Percentiles rank a stretch among this genome's conserved stretches.
phyloP scores from a whole-genome alignment of 2,797 vertebrate genomes.

The Synaphobranchus kaupii region DNA sequence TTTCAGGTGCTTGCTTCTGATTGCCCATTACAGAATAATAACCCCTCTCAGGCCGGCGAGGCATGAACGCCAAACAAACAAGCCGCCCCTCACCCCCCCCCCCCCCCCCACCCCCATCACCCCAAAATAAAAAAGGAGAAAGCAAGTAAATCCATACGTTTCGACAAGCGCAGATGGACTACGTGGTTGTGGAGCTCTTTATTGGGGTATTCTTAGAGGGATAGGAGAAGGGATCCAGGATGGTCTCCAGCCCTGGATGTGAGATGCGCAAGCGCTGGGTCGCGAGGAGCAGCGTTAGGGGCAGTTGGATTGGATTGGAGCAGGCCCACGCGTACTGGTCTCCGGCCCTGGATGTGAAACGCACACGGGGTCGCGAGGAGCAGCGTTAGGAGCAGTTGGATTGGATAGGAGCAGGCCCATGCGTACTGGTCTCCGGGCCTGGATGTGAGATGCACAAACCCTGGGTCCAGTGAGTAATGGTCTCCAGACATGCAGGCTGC shows the following conservation, averaged over 20 bases:
- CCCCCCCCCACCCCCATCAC: constrained; percentile 41
- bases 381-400: no score
- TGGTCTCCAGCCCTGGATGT: not conserved
- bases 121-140: constrained; percentile 3
- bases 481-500: constrained; percentile 45
- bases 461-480: constrained; percentile 5
- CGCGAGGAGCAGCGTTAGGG: not conserved
- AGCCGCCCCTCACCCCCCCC: constrained; percentile 43
- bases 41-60: constrained; percentile 63
- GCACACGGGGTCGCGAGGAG: no score
- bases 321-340: constrained; percentile 11
- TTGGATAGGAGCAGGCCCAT: no score
- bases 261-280: not conserved
- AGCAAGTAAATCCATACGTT: constrained; percentile 64
- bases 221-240: not conserved
- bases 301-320: no score
- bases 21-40: constrained; percentile 79
- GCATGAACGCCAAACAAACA: constrained; percentile 58
- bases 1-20: constrained; percentile 71
- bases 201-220: constrained; percentile 42
- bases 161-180: constrained; percentile 59
- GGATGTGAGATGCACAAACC: not conserved
- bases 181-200: constrained; percentile 46
- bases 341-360: not conserved
- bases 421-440: not conserved